These are phyloP conservation scores for Tonatia bakeri DNA, from an alignment of 2,113 vertebrate species.

Conservation along the genomic window DNA sequence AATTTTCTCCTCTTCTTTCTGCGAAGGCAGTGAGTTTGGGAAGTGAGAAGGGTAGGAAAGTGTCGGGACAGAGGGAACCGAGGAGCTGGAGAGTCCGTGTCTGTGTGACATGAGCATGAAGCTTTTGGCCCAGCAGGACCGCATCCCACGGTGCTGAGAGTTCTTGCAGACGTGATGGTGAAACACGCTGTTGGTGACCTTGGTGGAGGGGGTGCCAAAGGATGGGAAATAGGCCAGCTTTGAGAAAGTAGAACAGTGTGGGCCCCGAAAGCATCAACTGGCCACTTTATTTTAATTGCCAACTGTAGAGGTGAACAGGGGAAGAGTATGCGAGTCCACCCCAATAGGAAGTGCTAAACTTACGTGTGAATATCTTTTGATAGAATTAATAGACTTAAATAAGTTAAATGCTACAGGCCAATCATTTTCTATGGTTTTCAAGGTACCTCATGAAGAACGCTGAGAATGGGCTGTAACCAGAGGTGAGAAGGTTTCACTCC, in stretches of 20 bases:
- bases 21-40: not conserved
- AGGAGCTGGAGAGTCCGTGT: not conserved
- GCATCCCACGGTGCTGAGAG: not conserved
- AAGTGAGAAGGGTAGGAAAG: not conserved
- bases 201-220: not conserved
- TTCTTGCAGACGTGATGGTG: not conserved
- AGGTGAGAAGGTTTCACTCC: not conserved
- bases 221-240: not conserved
- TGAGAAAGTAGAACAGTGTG: not conserved
- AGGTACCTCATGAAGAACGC: not conserved
- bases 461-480: not conserved
- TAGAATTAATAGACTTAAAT: not conserved
- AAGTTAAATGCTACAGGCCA: not conserved
- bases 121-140: not conserved
- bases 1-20: not conserved
- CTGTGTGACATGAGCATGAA: not conserved
- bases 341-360: not conserved
- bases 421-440: not conserved
- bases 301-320: not conserved
- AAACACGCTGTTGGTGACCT: not conserved
- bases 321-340: not conserved
- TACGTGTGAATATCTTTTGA: not conserved
- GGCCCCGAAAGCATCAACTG: not conserved
- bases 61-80: not conserved
- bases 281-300: not conserved